These are phyloP conservation scores for Triplophysa bombifrons DNA, from an alignment of 2,797 vertebrate species.

Conservation along the genomic window DNA sequence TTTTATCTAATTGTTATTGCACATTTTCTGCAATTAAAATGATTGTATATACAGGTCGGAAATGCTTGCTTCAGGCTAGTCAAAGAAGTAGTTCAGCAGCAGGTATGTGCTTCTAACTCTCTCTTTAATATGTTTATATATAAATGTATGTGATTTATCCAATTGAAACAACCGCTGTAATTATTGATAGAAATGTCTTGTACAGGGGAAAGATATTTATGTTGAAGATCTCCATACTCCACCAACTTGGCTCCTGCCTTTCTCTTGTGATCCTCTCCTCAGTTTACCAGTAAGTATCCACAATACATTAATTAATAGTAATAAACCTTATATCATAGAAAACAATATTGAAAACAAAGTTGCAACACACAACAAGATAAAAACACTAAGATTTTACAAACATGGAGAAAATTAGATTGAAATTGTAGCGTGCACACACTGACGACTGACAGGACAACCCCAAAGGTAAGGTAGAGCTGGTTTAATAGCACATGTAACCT, in stretches of 20 bases:
- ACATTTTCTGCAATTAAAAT: neutral
- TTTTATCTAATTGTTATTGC: neutral
- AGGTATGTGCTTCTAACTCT: neutral
- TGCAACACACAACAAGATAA: neutral
- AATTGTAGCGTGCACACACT: too few relatives aligned
- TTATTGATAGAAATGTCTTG: neutral
- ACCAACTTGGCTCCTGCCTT: slow-evolving; percentile 24
- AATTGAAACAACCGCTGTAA: neutral
- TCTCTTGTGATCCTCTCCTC: too few relatives aligned
- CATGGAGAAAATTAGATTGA: too few relatives aligned
- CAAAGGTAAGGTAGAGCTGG: too few relatives aligned
- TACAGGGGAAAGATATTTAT: slow-evolving; percentile 29
- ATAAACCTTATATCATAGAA: neutral
- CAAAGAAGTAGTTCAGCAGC: neutral
- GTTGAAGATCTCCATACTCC: slow-evolving; percentile 26
- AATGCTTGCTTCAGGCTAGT: slow-evolving; percentile 18
- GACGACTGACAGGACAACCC: too few relatives aligned
- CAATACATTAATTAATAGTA: neutral
- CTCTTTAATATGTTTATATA: neutral
- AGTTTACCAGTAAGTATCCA: neutral
- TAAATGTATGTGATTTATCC: neutral
- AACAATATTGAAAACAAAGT: too few relatives aligned
- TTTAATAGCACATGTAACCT: too few relatives aligned
- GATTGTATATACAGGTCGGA: slow-evolving; percentile 30
- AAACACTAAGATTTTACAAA: neutral